phyloP scores from a whole-genome alignment of 2,113 vertebrate genomes.

The Sterrhoptilus dennistouni region DNA sequence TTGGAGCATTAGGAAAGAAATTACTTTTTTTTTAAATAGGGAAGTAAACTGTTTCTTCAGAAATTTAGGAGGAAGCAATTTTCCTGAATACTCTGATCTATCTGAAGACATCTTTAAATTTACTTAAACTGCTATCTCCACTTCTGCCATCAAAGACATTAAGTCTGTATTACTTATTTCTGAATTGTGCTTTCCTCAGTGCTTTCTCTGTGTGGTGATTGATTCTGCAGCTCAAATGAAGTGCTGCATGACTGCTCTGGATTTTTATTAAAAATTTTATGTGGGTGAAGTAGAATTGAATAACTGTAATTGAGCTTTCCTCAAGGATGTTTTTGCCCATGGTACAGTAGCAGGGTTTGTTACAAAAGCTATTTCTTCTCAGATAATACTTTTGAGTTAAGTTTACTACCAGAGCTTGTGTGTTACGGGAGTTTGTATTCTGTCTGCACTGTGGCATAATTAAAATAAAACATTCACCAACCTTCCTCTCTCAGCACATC shows the following conservation, averaged over 20 bases:
- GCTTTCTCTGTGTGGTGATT: conserved; percentile 10
- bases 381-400: not conserved
- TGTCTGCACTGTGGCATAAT: not conserved
- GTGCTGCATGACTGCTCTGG: conserved; percentile 34
- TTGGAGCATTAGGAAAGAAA: not conserved
- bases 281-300: conserved; percentile 14
- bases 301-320: conserved; percentile 20
- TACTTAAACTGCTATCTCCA: not conserved
- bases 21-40: not conserved
- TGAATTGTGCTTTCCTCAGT: conserved; percentile 27
- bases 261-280: conserved; percentile 55
- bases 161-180: not conserved
- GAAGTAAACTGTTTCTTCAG: not conserved
- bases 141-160: conserved; percentile 5
- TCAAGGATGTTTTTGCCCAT: not conserved
- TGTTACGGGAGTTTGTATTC: not conserved
- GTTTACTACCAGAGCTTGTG: not conserved
- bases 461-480: not conserved
- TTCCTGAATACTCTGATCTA: not conserved
- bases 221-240: conserved; percentile 38
- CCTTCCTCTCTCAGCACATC: not conserved
- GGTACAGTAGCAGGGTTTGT: not conserved
- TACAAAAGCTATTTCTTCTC: not conserved
- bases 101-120: not conserved
- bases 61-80: conserved; percentile 1